phyloP scores from a whole-genome alignment of 2,113 vertebrate species.

The Castor canadensis region DNA sequence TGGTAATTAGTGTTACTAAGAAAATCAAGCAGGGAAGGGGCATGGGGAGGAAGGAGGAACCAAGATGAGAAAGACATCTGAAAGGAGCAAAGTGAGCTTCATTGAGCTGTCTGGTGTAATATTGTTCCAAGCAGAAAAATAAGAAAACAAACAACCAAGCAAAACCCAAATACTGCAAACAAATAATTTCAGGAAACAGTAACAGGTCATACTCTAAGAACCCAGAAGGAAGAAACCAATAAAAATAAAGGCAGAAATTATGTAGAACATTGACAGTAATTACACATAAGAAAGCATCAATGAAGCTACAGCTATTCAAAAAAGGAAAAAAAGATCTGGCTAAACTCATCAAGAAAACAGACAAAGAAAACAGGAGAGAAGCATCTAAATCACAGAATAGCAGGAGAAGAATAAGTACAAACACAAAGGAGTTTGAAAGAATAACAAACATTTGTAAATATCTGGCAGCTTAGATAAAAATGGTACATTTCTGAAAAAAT shows the following conservation, averaged over 20 bases:
- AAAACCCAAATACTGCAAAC: background rate
- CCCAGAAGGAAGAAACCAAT: background rate
- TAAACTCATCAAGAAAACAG: background rate
- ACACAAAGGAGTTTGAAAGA: background rate
- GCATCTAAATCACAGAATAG: background rate
- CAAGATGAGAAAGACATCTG: background rate
- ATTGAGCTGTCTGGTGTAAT: background rate
- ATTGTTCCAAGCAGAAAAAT: background rate
- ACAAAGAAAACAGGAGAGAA: background rate
- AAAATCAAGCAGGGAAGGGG: background rate
- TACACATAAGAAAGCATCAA: background rate
- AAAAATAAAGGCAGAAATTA: constrained; percentile 34
- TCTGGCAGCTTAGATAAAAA: background rate
- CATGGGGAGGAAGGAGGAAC: too few relatives aligned
- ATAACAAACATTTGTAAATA: background rate
- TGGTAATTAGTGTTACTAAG: background rate
- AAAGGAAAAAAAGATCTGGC: background rate
- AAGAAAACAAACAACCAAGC: background rate
- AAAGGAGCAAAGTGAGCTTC: background rate
- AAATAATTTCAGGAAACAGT: constrained; percentile 21
- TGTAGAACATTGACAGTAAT: background rate
- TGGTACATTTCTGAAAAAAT: background rate
- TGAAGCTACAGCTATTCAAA: background rate
- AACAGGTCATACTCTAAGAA: background rate
- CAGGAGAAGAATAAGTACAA: background rate